A percentile compares a stretch with the other conserved stretches of the same genome.
These are phyloP conservation scores for Champsocephalus esox DNA, from an alignment of 2,797 vertebrate genomes.

Conservation along the genomic window DNA sequence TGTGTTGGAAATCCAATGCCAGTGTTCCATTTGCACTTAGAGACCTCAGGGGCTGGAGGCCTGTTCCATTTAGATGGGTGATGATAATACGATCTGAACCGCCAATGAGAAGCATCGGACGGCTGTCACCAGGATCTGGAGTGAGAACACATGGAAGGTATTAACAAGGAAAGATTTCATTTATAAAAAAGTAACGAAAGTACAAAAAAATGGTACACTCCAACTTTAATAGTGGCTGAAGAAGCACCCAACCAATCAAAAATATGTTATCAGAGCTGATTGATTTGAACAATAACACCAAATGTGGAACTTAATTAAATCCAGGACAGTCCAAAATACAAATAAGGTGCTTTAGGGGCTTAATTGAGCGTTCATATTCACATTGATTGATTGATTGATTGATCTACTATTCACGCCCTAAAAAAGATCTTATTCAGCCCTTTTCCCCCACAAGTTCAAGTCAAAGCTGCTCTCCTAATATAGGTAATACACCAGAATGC, in stretches of 20 bases:
- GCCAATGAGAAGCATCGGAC: conserved; percentile 89
- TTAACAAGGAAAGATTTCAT: too few relatives aligned
- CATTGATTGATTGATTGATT: too few relatives aligned
- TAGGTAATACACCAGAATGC: conserved; percentile 76
- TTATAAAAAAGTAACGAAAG: too few relatives aligned
- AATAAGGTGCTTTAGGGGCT: conserved; percentile 65
- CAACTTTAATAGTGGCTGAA: neutral
- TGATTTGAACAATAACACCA: conserved; percentile 9
- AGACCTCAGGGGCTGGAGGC: conserved; percentile 81
- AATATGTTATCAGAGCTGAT: neutral
- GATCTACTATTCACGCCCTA: conserved; percentile 50
- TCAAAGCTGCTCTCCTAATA: conserved; percentile 70
- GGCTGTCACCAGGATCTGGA: conserved; percentile 88
- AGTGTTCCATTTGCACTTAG: conserved; percentile 87
- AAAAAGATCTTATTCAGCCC: conserved; percentile 68
- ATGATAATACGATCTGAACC: conserved; percentile 88
- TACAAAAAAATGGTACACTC: too few relatives aligned
- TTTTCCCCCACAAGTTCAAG: conserved; percentile 65
- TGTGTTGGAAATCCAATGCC: conserved; percentile 90
- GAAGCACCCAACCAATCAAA: neutral
- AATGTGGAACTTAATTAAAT: conserved; percentile 9
- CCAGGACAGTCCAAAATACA: conserved; percentile 17
- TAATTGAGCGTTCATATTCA: conserved; percentile 71
- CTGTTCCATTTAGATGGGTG: conserved; percentile 90
- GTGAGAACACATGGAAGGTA: neutral